Evolutionary conservation across 2,113 vertebrate species (phyloP).

Genomic region (Hymenochirus boettgeri): DNA sequence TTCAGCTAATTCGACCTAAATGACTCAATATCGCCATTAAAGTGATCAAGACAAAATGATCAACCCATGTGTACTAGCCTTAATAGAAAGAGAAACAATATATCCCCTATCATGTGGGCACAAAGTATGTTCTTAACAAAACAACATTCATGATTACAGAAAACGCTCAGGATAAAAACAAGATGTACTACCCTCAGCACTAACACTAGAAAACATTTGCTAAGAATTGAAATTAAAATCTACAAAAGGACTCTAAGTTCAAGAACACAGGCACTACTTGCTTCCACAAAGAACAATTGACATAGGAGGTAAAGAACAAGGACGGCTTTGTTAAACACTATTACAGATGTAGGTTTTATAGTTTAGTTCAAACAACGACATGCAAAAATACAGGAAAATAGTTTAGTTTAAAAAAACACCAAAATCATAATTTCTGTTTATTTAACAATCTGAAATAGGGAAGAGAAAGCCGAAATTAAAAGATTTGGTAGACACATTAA

Average conservation of each 20-base stretch:
- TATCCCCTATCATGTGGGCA: too few relatives aligned
- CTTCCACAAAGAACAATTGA: constrained; percentile 28
- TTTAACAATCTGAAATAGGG: too few relatives aligned
- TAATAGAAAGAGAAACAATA: too few relatives aligned
- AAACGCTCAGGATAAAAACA: neutral
- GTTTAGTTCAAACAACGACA: constrained; percentile 3
- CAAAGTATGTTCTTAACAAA: too few relatives aligned
- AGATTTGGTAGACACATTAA: too few relatives aligned
- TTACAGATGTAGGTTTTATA: constrained; percentile 9
- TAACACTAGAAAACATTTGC: neutral
- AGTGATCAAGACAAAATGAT: too few relatives aligned
- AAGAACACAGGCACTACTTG: constrained; percentile 2
- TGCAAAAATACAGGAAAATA: constrained; percentile 2
- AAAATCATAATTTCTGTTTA: neutral
- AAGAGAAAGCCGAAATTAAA: too few relatives aligned
- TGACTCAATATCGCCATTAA: too few relatives aligned
- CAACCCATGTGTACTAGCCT: too few relatives aligned
- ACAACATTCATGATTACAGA: neutral
- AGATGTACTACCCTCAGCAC: neutral
- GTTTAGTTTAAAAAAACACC: neutral
- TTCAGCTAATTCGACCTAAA: too few relatives aligned
- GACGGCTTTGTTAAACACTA: constrained; percentile 2
- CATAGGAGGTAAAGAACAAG: constrained; percentile 30
- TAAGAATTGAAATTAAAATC: neutral
- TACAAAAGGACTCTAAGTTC: neutral